phyloP scores from a whole-genome alignment of 2,797 vertebrate genomes.

The Enteromius unitaeniatus region DNA sequence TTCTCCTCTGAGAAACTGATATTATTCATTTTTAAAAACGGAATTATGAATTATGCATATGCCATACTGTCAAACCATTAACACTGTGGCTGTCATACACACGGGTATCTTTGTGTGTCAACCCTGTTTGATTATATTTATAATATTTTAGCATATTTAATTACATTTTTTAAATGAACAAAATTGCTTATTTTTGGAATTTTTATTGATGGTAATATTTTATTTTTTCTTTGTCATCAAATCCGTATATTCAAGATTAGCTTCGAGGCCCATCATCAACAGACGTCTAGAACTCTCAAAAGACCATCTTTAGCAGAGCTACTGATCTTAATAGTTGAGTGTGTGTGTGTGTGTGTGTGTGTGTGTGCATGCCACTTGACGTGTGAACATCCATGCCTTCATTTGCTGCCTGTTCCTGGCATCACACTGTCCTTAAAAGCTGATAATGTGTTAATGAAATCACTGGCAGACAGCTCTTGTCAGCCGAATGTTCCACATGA shows the following conservation, averaged over 20 bases:
- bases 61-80: constrained; percentile 73
- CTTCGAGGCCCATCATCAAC: constrained; percentile 25
- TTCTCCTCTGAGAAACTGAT: constrained; percentile 76
- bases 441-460: constrained; percentile 90
- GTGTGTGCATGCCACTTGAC: constrained; percentile 66
- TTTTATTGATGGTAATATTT: not conserved
- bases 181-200: not conserved
- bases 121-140: constrained; percentile 39
- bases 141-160: constrained; percentile 46
- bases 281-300: constrained; percentile 55
- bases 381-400: constrained; percentile 74
- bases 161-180: not conserved
- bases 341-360: constrained; percentile 12
- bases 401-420: constrained; percentile 77
- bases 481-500: constrained; percentile 80
- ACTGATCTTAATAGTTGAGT: constrained; percentile 47
- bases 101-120: constrained; percentile 70
- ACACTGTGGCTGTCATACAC: constrained; percentile 71
- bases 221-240: not conserved
- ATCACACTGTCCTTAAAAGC: constrained; percentile 76
- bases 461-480: constrained; percentile 84
- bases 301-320: constrained; percentile 61
- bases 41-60: constrained; percentile 79
- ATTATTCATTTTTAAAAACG: constrained; percentile 77
- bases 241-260: not conserved